Percentiles rank a stretch among this genome's conserved stretches.
phyloP scores from a whole-genome alignment of 2,113 vertebrate genomes.

The Elachura formosa region DNA sequence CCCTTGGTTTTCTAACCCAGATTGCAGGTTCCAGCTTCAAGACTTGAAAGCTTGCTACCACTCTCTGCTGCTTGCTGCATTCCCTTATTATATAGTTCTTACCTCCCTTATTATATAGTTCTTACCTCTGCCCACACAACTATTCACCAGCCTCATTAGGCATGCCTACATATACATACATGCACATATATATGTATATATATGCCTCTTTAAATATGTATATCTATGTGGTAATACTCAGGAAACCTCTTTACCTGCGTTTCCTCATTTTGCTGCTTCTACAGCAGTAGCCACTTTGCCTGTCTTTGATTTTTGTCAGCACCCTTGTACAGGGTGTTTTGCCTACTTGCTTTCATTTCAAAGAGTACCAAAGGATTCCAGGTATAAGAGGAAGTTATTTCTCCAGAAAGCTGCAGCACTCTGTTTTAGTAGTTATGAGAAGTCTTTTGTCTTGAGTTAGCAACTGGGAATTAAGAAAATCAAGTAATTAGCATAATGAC shows the following conservation, averaged over 20 bases:
- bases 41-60: not conserved
- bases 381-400: not conserved
- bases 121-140: not conserved
- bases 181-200: not conserved
- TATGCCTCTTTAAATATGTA: not conserved
- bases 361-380: not conserved
- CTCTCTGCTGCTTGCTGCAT: not conserved
- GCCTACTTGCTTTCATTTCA: not conserved
- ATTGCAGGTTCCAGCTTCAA: not conserved
- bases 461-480: not conserved
- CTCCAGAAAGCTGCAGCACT: not conserved
- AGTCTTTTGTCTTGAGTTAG: conserved; percentile 1
- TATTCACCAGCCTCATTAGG: not conserved
- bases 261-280: not conserved
- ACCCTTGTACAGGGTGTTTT: not conserved
- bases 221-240: not conserved
- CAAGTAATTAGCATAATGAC: not conserved
- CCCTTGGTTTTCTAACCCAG: not conserved
- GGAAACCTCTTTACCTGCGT: not conserved
- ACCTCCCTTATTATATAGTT: not conserved
- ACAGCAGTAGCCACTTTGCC: not conserved
- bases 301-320: not conserved
- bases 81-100: not conserved
- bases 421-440: not conserved
- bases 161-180: not conserved